Evolutionary conservation across 2,888 invertebrate species (phyloP), one percentile per base, ranked within the genome.

Genomic region (Coecobrya sp.): DNA sequence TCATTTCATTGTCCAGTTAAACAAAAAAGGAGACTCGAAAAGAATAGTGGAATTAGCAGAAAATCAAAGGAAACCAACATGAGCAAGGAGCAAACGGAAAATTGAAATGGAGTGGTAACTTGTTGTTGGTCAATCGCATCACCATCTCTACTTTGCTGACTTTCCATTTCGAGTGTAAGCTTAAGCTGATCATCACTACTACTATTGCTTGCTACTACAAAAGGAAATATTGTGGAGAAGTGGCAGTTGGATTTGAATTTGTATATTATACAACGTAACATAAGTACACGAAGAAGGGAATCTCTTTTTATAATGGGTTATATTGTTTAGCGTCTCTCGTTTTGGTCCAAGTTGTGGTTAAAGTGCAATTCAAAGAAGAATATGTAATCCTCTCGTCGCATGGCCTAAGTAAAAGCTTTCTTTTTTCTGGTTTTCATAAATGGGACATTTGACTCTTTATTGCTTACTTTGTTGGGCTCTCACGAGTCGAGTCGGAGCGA

Each of bases 391-490:
- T 76, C 27, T 76, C n/a, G n/a, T 45, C 25, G 76, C n/a, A 76
- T 76, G 49, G 25, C 76, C 30, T 49, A 76, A 76, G 49, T 76
- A 49, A 22, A 45, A 49, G 76, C 45, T 49, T 76, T 76, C 49
- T 16, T 49, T 73, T 36, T 4, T 62, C 62, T 30, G 68, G 73
- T 73, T 49, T 76, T 76, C 65, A 84, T 84, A 84, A 84, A 84
- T 84, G 84, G 84, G 84, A 84, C 84, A 84, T 84, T 76, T 76
- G 76, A 76, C 76, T 76, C 76, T 76, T 76, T 76, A 76, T 76
- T 76, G 76, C 76, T 49, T 49, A 76, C 76, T 76, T 76, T 73
- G 8, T 10, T 73, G 10, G 42, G 42, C 36, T 42, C 76, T 25
- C 10, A 10, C 68, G 8, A 36, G 4, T 73, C n/a, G 27, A 1